phyloP scores from a whole-genome alignment of 2,888 invertebrate species.

The Neoitamus cyanurus region DNA sequence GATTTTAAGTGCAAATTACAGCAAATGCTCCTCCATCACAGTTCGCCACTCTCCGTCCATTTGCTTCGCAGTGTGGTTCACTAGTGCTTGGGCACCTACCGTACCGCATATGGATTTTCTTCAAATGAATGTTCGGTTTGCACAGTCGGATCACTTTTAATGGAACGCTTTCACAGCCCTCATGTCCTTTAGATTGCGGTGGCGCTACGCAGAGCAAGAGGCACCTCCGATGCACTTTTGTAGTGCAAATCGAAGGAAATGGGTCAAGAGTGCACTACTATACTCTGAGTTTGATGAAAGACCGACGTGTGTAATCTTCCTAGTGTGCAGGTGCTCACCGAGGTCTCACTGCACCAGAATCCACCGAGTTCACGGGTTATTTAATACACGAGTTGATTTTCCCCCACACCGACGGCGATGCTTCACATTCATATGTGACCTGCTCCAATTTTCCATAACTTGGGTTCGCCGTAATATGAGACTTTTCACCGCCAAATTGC shows the following conservation, averaged over 20 bases:
- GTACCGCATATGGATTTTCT: neutral
- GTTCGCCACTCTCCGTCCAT: neutral
- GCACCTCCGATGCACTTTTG: neutral
- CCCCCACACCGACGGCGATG: neutral
- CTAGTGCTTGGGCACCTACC: neutral
- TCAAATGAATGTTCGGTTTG: neutral
- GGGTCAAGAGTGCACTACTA: neutral
- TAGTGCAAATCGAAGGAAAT: neutral
- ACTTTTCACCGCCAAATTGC: too few species aligned
- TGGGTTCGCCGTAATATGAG: too few species aligned
- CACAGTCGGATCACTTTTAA: neutral
- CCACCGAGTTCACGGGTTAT: neutral
- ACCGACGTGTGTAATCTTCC: neutral
- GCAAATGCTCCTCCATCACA: neutral
- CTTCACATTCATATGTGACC: too few species aligned
- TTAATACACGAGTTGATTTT: neutral
- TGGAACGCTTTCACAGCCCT: neutral
- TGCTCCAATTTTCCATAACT: too few species aligned
- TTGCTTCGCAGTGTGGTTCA: neutral
- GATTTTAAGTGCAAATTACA: constrained; percentile 25
- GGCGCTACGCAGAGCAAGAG: neutral
- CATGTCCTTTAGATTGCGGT: neutral
- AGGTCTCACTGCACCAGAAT: neutral
- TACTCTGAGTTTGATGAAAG: neutral
- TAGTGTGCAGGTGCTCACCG: neutral